Evolutionary conservation across 2,888 invertebrate species (phyloP), one percentile per base, ranked within the genome.

Genomic region (Camptogramma bilineatum): DNA sequence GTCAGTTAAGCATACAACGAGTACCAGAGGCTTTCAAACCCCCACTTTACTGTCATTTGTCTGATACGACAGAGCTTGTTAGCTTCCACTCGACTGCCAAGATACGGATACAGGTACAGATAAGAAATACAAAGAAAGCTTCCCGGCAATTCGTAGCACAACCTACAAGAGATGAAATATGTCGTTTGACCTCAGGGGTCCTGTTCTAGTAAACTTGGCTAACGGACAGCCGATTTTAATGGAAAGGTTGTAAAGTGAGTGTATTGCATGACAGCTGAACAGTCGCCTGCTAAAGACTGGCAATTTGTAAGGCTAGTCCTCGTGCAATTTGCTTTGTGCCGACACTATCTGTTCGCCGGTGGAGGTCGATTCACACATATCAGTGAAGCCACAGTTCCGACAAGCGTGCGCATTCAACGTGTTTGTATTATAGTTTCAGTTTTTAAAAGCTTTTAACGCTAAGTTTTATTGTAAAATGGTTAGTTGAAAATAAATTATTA

Each of bases 31-130:
- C 61, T 59, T 59, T 61, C 55, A 61, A 66, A 52, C 46, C 53
- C 51, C 39, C 51, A 66, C 62, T 58, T 62, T 39, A 51, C 65
- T 59, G 54, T 62, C 58, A 66, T 62, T 61, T 65, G 61, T 61
- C 52, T 17, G 58, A 66, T 62, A 62, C 21, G 44, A 50, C 28
- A 55, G 52, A 53, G 46, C 66, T 58, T 66, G 62, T 62, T 62
- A 62, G 16, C 58, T 52, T 58, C 66, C 58, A 66, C 62, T 66
- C 52, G 44, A 50, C 56, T 39, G 57, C 31, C 52, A 48, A 62
- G 66, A 66, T 66, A 62, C 34, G 42, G 17, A 66, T 66, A 54
- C 47, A 59, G 62, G 59, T 62, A 54, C 28, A 16, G 65, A 66
- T 58, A 65, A 44, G 52, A 55, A 24, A 64, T 39, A 48, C 64